Conservation (phyloP, 2,113 vertebrate genomes). For the Galeopterus variegatus region DNA sequence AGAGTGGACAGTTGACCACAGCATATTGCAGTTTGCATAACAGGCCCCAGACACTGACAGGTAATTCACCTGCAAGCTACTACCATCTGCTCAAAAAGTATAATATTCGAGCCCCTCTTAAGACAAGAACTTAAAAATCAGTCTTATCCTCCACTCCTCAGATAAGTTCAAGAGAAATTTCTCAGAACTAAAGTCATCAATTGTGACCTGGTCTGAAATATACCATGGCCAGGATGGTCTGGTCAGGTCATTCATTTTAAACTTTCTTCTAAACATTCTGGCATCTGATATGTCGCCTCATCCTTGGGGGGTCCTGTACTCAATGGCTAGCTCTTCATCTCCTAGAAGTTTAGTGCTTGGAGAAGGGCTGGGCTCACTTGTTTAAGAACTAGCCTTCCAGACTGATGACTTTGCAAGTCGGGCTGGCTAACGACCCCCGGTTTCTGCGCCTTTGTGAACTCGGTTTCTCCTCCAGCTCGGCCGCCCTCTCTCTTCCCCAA, state of each 20-base stretch:
- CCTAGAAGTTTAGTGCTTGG: neutral
- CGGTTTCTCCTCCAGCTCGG: neutral
- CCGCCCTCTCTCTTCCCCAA: neutral
- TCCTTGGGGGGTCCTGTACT: neutral
- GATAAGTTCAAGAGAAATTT: neutral
- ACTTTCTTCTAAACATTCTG: neutral
- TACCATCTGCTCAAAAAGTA: neutral
- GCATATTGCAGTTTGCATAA: neutral
- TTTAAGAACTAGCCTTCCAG: constrained; percentile 44
- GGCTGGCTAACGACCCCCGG: neutral
- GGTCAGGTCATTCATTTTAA: constrained; percentile 61
- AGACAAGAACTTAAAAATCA: neutral
- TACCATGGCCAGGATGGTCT: neutral
- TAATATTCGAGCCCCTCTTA: neutral
- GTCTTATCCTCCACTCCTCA: neutral
- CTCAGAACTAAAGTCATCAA: neutral
- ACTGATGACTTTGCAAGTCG: constrained; percentile 42
- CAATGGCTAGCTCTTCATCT: neutral
- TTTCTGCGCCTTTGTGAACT: neutral
- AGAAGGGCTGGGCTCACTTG: neutral
- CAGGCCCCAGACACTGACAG: neutral
- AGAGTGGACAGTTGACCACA: neutral
- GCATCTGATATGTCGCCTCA: neutral
- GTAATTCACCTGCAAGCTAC: neutral
- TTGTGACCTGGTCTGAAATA: neutral